Percentiles rank a stretch among this genome's conserved stretches.
Evolutionary conservation across 2,888 invertebrate species (phyloP).

Genomic region (Cheilosia vulpina): DNA sequence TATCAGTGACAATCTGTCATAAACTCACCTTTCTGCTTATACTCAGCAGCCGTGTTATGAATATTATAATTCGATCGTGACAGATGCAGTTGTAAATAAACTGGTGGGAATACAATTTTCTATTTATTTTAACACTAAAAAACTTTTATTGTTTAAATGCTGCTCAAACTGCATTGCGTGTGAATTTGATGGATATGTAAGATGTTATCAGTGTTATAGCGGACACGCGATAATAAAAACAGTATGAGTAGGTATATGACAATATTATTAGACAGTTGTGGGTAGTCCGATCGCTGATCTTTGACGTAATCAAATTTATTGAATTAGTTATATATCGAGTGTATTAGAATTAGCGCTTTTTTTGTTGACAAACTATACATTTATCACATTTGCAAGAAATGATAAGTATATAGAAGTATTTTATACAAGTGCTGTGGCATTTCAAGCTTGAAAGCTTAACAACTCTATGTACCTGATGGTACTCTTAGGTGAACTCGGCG

Average conservation of each 20-base stretch:
- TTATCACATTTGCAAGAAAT: too few relatives aligned
- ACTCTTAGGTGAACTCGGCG: too few relatives aligned
- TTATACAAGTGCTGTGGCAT: too few relatives aligned
- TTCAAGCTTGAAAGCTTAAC: too few relatives aligned
- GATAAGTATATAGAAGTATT: too few relatives aligned
- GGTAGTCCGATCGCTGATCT: neutral
- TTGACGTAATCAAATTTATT: neutral
- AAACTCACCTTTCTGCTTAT: neutral
- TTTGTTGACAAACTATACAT: neutral
- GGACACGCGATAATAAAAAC: neutral
- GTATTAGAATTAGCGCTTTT: too few relatives aligned
- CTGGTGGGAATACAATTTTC: neutral
- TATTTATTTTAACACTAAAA: neutral
- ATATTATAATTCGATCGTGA: neutral
- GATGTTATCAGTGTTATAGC: neutral
- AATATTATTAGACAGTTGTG: conserved; percentile 7
- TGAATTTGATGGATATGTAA: neutral
- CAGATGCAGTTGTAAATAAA: neutral
- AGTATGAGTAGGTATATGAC: neutral
- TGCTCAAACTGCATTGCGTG: neutral
- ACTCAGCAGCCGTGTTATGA: neutral
- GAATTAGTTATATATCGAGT: neutral
- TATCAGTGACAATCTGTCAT: neutral
- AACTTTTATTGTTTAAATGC: neutral
- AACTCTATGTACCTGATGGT: too few relatives aligned